These are phyloP conservation scores for Drosophila athabasca DNA, from an alignment of 1,140 invertebrate species.

Conservation along the genomic window DNA sequence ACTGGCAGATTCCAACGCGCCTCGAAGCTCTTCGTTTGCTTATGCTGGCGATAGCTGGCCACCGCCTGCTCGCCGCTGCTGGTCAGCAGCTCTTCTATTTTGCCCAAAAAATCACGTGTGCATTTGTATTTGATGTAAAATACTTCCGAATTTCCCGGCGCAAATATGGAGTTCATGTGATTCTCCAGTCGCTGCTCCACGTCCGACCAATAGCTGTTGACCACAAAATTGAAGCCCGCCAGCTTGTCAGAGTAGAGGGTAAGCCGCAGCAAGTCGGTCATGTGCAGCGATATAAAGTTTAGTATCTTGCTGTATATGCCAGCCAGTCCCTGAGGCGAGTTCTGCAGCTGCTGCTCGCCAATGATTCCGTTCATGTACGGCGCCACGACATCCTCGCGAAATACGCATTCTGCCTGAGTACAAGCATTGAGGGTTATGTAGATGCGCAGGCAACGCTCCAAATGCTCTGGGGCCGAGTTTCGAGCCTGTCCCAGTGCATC, in stretches of 20 bases:
- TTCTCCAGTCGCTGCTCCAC: slow-evolving; percentile 90
- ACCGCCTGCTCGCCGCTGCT: slow-evolving; percentile 84
- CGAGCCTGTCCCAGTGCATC: slow-evolving; percentile 84
- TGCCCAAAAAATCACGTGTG: slow-evolving; percentile 91
- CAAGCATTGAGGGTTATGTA: slow-evolving; percentile 88
- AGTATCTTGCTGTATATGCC: slow-evolving; percentile 91
- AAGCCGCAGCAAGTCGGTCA: slow-evolving; percentile 86
- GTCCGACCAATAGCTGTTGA: slow-evolving; percentile 95
- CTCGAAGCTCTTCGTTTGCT: slow-evolving; percentile 89
- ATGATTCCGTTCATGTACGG: slow-evolving; percentile 90
- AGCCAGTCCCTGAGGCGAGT: slow-evolving; percentile 88
- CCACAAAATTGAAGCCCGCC: slow-evolving; percentile 93
- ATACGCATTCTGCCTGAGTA: slow-evolving; percentile 88
- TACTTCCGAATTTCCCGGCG: slow-evolving; percentile 94
- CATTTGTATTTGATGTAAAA: slow-evolving; percentile 93
- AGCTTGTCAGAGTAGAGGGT: slow-evolving; percentile 87
- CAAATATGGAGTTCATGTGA: slow-evolving; percentile 92
- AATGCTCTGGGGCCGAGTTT: slow-evolving; percentile 83
- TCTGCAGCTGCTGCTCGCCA: slow-evolving; percentile 89
- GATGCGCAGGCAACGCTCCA: slow-evolving; percentile 87
- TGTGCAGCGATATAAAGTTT: slow-evolving; percentile 88
- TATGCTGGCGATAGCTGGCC: slow-evolving; percentile 85
- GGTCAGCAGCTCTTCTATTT: slow-evolving; percentile 89
- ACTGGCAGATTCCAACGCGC: slow-evolving; percentile 96
- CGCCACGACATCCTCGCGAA: slow-evolving; percentile 89